phyloP scores from a whole-genome alignment of 1,140 invertebrate genomes.

The Drosophila simulans region DNA sequence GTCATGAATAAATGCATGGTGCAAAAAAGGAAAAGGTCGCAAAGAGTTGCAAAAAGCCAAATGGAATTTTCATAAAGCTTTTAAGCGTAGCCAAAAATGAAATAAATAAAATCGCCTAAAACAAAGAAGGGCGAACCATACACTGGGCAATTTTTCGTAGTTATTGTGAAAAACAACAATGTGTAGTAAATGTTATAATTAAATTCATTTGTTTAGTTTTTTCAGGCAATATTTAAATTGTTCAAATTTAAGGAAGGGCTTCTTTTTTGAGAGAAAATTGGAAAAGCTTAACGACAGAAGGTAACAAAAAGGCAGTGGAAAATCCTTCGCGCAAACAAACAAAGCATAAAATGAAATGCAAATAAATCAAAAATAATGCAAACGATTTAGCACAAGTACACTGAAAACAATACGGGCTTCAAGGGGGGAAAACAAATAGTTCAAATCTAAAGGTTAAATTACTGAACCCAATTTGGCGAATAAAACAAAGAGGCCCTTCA shows the following conservation, averaged over 20 bases:
- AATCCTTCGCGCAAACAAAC: constrained; percentile 41
- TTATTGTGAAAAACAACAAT: too few species aligned
- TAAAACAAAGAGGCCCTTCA: not conserved
- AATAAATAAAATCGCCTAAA: constrained; percentile 45
- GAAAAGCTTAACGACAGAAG: constrained; percentile 8
- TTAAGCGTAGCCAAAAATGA: constrained; percentile 29
- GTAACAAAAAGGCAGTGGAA: constrained; percentile 45
- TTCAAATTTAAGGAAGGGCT: constrained; percentile 1
- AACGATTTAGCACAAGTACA: constrained; percentile 36
- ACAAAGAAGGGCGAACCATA: constrained; percentile 4
- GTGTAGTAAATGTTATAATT: too few species aligned
- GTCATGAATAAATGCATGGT: constrained; percentile 53
- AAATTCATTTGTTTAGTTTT: not conserved
- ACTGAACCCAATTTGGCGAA: too few species aligned
- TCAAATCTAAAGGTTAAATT: too few species aligned
- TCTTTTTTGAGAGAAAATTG: not conserved
- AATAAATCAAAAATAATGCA: constrained; percentile 55
- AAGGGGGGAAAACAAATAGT: not conserved
- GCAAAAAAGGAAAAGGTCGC: constrained; percentile 28
- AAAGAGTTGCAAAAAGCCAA: constrained; percentile 49
- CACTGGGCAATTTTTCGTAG: not conserved
- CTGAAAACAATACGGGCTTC: not conserved
- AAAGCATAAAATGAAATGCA: constrained; percentile 50
- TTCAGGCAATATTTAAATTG: not conserved
- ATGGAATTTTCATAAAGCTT: constrained; percentile 54